These are phyloP conservation scores for Luscinia luscinia DNA, from an alignment of 2,797 vertebrate genomes.

Conservation along the genomic window DNA sequence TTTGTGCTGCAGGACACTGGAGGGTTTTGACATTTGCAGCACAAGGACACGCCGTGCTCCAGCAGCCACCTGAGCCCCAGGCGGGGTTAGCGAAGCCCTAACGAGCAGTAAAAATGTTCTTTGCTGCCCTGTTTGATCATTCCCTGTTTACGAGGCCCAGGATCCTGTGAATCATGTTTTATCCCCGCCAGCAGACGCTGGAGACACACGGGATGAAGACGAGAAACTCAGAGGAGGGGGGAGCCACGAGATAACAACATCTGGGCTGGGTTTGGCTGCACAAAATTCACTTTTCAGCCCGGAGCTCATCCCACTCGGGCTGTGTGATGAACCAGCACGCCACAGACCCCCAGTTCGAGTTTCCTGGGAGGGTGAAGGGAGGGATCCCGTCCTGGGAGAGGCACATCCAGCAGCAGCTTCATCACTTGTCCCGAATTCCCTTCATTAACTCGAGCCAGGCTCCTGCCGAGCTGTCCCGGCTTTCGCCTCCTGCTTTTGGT, in stretches of 20 bases:
- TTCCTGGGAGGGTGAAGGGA: neutral
- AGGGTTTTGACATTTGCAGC: neutral
- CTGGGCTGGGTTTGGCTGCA: neutral
- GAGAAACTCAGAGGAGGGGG: neutral
- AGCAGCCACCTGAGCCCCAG: neutral
- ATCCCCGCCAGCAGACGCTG: neutral
- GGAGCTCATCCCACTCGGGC: rapidly evolving
- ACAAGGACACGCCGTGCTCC: neutral
- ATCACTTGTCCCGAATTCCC: rapidly evolving
- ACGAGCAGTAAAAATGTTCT: neutral
- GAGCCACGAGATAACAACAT: neutral
- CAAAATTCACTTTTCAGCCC: neutral
- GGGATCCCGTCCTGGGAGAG: rapidly evolving
- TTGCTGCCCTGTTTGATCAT: neutral
- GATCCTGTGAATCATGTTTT: neutral
- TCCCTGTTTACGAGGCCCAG: neutral
- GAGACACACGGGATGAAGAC: neutral
- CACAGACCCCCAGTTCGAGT: rapidly evolving
- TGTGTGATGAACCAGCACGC: rapidly evolving
- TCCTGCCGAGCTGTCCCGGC: rapidly evolving
- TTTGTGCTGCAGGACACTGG: neutral
- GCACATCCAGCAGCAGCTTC: neutral
- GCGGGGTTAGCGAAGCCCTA: neutral
- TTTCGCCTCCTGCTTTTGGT: neutral
- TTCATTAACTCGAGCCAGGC: rapidly evolving